Base-by-base conservation (phyloP, 2,888 invertebrate species). In the Tipula confusa region DNA sequence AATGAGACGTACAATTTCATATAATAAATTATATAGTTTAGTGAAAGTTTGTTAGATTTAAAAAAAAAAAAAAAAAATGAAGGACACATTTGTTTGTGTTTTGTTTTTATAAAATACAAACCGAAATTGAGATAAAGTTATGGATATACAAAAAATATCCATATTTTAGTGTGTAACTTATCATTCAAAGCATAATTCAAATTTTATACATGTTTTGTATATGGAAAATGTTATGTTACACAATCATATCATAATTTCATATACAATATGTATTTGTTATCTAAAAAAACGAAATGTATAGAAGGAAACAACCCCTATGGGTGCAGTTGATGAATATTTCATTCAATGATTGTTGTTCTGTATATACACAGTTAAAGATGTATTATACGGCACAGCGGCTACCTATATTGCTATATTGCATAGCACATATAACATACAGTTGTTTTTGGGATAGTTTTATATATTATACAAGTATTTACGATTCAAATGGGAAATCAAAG, bases 281-380 rank as follows among this genome's bases (percentile, higher is more conserved):
- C 31, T 80, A 80, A 80, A 80, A 80, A 7, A 6, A 81, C n/a
- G 31, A 15, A 33, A 15, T 4, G 7, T 79, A 79, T 79, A 29
- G 28, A 11, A 18, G 15, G 36, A 33, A 82, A 82, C 82, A 82
- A 33, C 82, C 82, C 82, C 33, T 33, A 24, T 82, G 82, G 82
- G 82, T 82, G 82, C 33, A 29, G 36, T 82, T 82, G 29, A 82
- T 82, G 82, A 82, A 82, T 82, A 33, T 82, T 82, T 82, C 33
- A 82, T 82, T 36, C 33, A 33, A 82, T 18, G 82, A 82, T 82
- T 82, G 82, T 82, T 82, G 15, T 31, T 82, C n/a, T 81, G 31
- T 15, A 36, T 36, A 36, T 36, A 36, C 11, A 7, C n/a, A 36
- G 11, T 36, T 6, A n/a, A 64, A 64, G 24, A 64, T 24, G 24